Percentiles rank a stretch among this genome's conserved stretches.
These are phyloP conservation scores for Hydrotaea cyrtoneurina DNA, from an alignment of 2,888 invertebrate species.

Conservation along the genomic window DNA sequence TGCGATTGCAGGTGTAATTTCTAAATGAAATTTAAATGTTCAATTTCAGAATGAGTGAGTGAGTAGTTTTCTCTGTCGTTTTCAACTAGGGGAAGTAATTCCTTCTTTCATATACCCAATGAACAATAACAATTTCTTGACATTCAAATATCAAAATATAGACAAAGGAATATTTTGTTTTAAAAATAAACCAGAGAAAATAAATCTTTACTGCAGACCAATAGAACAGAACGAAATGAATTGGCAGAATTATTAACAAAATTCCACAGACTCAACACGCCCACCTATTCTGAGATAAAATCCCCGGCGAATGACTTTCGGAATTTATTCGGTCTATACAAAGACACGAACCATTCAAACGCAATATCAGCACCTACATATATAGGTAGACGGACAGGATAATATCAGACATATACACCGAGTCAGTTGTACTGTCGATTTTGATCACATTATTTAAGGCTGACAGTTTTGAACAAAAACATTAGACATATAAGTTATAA, in stretches of 20 bases:
- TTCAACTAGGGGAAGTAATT: constrained; percentile 10
- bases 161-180: not conserved
- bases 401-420: not conserved
- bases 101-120: not conserved
- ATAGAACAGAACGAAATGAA: not conserved
- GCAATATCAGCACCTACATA: no score
- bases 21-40: constrained; percentile 32
- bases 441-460: constrained; percentile 9
- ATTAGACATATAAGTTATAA: not conserved
- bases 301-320: not conserved
- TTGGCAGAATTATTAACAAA: not conserved
- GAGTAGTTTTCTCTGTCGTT: not conserved
- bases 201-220: not conserved
- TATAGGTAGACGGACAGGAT: not conserved
- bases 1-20: not conserved
- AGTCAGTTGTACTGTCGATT: not conserved
- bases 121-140: not conserved
- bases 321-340: not conserved
- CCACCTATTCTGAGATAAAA: not conserved
- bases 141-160: not conserved
- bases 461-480: constrained; percentile 5
- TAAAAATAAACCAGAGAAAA: not conserved
- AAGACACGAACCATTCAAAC: no score
- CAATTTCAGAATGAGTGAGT: constrained; percentile 5
- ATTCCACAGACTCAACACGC: not conserved